Evolutionary conservation across 1,140 invertebrate genomes (phyloP).

Genomic region (Brachionus manjavacas): DNA sequence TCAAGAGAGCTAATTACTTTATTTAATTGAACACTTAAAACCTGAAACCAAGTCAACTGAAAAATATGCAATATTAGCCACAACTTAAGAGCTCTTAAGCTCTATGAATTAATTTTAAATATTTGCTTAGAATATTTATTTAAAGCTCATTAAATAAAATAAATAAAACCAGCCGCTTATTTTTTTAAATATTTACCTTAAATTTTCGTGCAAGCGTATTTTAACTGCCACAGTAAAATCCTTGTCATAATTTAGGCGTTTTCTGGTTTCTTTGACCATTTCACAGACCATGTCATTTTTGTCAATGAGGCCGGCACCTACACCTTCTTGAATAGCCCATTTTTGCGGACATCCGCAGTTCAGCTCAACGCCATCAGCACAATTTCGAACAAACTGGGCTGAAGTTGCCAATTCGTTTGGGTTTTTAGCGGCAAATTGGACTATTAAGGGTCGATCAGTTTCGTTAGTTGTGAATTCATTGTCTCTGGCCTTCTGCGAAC

Average conservation of each 20-base stretch:
- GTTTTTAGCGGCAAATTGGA: conserved; percentile 88
- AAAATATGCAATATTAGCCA: not conserved
- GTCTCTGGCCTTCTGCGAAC: conserved; percentile 76
- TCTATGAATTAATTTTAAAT: not conserved
- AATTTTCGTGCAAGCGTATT: conserved; percentile 68
- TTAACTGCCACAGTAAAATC: conserved; percentile 85
- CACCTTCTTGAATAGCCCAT: conserved; percentile 85
- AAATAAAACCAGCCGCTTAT: not conserved
- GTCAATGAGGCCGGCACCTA: conserved; percentile 75
- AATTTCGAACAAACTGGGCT: conserved; percentile 73
- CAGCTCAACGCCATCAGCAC: conserved; percentile 82
- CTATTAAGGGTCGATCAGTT: conserved; percentile 76
- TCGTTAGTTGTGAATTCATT: conserved; percentile 79
- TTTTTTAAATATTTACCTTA: conserved; percentile 52
- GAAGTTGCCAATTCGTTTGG: conserved; percentile 75
- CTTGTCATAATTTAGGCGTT: conserved; percentile 47
- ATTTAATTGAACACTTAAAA: not conserved
- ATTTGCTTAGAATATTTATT: not conserved
- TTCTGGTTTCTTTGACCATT: conserved; percentile 67
- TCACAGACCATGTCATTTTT: conserved; percentile 77
- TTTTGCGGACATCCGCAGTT: conserved; percentile 95
- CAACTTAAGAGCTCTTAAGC: not conserved
- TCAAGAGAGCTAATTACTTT: not conserved
- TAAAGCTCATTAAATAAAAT: conserved; percentile 5
- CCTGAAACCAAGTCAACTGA: not conserved